A percentile compares a stretch with the other conserved stretches of the same genome.
These are phyloP conservation scores for Anthophora plumipes DNA, from an alignment of 2,888 invertebrate genomes.

Conservation along the genomic window DNA sequence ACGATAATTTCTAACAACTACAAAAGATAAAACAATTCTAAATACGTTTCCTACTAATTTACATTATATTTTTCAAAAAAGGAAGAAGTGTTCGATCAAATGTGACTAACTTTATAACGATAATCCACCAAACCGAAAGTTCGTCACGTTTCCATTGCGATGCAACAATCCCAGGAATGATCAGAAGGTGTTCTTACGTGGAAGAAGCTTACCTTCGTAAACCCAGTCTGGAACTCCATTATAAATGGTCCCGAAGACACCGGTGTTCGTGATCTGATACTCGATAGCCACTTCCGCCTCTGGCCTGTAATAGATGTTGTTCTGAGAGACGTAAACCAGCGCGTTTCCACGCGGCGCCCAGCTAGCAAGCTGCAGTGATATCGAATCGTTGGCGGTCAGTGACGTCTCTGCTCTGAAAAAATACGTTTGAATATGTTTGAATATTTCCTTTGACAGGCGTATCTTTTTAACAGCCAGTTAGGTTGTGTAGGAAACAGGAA, in stretches of 20 bases:
- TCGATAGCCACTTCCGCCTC: conserved; percentile 84
- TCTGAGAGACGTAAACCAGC: conserved; percentile 89
- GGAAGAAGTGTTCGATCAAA: too few relatives aligned
- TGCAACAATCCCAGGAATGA: conserved; percentile 35
- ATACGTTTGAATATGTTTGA: neutral
- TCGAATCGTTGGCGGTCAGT: conserved; percentile 82
- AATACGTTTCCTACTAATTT: too few relatives aligned
- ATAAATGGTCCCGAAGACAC: conserved; percentile 88
- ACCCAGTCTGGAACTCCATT: conserved; percentile 98
- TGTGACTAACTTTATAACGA: too few relatives aligned
- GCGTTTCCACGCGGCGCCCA: conserved; percentile 92
- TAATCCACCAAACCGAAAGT: too few relatives aligned
- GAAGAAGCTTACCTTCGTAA: conserved; percentile 90
- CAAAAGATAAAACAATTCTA: too few relatives aligned
- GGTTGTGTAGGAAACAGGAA: neutral
- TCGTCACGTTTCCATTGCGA: too few relatives aligned
- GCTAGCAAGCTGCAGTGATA: conserved; percentile 89
- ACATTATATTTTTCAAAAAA: too few relatives aligned
- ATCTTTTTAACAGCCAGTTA: neutral
- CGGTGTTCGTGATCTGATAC: conserved; percentile 88
- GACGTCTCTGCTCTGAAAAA: conserved; percentile 65
- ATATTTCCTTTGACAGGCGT: too few relatives aligned
- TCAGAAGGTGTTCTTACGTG: conserved; percentile 3
- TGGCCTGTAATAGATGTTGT: conserved; percentile 91
- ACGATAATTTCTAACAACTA: too few relatives aligned